These are phyloP conservation scores for Dromas ardeola DNA, from an alignment of 2,113 vertebrate species.

Conservation along the genomic window DNA sequence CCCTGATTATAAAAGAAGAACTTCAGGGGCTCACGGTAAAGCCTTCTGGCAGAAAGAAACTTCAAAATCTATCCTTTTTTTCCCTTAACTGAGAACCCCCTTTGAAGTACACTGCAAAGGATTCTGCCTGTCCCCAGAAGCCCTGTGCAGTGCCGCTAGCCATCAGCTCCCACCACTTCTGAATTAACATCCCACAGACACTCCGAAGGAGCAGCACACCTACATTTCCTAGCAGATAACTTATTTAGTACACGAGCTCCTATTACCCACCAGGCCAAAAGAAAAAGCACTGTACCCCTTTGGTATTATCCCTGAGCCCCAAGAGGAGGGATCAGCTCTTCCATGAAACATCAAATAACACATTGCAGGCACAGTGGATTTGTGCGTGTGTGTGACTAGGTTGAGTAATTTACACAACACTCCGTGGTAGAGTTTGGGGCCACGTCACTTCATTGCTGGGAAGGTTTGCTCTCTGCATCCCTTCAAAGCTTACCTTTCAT, in stretches of 20 bases:
- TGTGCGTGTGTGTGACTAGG: constrained; percentile 38
- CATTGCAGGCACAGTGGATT: constrained; percentile 18
- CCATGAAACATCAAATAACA: constrained; percentile 62
- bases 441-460: neutral
- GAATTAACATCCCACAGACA: constrained; percentile 64
- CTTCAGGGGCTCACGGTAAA: constrained; percentile 55
- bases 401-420: neutral
- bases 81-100: constrained; percentile 46
- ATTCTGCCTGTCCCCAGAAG: constrained; percentile 54
- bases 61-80: constrained; percentile 66
- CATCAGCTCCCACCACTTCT: constrained; percentile 50
- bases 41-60: constrained; percentile 73
- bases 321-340: constrained; percentile 47
- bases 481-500: neutral
- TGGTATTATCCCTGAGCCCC: constrained; percentile 56
- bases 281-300: constrained; percentile 47
- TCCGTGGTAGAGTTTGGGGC: neutral
- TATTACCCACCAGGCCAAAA: constrained; percentile 58
- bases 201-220: constrained; percentile 18
- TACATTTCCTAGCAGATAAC: constrained; percentile 56
- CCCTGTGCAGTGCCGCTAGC: constrained; percentile 40
- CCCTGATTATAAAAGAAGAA: constrained; percentile 59
- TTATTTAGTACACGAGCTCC: constrained; percentile 54
- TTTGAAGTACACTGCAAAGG: constrained; percentile 61
- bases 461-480: neutral